Percentiles rank a stretch among this genome's conserved stretches.
Conservation (phyloP, 2,113 vertebrate species). For the Sinocyclocheilus anophthalmus region DNA sequence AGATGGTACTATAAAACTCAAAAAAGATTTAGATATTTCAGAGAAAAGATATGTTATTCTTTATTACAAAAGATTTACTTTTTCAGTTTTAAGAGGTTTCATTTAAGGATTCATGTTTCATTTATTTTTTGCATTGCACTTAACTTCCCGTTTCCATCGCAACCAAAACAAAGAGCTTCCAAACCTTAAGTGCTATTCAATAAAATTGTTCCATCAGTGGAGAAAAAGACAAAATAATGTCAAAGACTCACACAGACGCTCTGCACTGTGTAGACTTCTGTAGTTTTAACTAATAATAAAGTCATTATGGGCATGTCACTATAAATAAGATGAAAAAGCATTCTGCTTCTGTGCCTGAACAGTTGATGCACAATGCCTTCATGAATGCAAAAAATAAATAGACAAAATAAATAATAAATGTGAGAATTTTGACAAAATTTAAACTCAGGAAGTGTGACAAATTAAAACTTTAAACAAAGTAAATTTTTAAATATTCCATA, state of each 20-base stretch:
- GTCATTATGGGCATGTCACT: background rate
- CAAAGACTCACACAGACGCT: conserved; percentile 45
- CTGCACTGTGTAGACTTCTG: background rate
- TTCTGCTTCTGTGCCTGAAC: background rate
- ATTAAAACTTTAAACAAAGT: background rate
- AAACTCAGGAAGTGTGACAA: background rate
- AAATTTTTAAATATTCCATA: no score
- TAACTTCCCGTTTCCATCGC: conserved; percentile 78
- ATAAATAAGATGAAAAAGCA: background rate
- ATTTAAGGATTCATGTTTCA: conserved; percentile 60
- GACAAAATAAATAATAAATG: background rate
- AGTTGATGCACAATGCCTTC: background rate
- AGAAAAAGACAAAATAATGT: background rate
- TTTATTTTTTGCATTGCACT: conserved; percentile 59
- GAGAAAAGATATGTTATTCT: background rate
- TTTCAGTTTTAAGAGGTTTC: background rate
- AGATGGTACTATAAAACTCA: background rate
- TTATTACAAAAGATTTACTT: background rate
- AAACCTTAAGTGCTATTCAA: conserved; percentile 74
- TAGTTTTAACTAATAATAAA: background rate
- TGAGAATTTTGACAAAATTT: background rate
- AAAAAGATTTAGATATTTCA: background rate
- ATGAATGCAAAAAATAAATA: background rate
- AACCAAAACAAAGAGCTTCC: conserved; percentile 68
- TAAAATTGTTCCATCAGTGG: conserved; percentile 45